phyloP scores from a whole-genome alignment of 1,140 invertebrate species.

The Papilio polytes region DNA sequence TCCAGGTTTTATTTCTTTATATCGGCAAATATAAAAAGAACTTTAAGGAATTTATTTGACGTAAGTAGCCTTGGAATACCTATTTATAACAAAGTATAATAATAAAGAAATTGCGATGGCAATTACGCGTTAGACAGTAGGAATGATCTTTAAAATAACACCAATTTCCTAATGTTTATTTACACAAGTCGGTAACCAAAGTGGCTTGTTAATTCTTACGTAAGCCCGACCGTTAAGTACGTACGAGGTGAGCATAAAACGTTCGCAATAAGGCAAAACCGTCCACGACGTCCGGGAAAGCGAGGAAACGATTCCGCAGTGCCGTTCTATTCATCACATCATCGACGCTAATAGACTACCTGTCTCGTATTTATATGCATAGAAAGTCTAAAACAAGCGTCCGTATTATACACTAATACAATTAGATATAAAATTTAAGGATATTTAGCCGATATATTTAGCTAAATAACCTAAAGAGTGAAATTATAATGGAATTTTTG shows the following conservation, averaged over 20 bases:
- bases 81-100: not conserved
- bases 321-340: conserved; percentile 42
- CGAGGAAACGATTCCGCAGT: conserved; percentile 54
- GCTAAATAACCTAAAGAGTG: not conserved
- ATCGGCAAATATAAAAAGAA: conserved; percentile 15
- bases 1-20: conserved; percentile 27
- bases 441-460: not conserved
- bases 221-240: conserved; percentile 58
- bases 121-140: no score
- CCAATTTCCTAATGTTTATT: conserved; percentile 39
- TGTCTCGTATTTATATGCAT: conserved; percentile 31
- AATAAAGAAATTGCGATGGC: not conserved
- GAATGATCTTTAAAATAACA: conserved; percentile 17
- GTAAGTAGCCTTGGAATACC: no score
- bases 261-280: conserved; percentile 55
- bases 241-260: conserved; percentile 61
- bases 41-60: not conserved
- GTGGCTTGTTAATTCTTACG: conserved; percentile 62
- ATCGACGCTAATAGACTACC: conserved; percentile 32
- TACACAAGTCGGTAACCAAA: conserved; percentile 44
- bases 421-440: not conserved
- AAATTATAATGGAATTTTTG: not conserved
- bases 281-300: conserved; percentile 63
- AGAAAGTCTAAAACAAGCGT: not conserved
- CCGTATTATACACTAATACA: not conserved